phyloP scores from a whole-genome alignment of 2,888 invertebrate genomes.

The Lithophane leautieri region DNA sequence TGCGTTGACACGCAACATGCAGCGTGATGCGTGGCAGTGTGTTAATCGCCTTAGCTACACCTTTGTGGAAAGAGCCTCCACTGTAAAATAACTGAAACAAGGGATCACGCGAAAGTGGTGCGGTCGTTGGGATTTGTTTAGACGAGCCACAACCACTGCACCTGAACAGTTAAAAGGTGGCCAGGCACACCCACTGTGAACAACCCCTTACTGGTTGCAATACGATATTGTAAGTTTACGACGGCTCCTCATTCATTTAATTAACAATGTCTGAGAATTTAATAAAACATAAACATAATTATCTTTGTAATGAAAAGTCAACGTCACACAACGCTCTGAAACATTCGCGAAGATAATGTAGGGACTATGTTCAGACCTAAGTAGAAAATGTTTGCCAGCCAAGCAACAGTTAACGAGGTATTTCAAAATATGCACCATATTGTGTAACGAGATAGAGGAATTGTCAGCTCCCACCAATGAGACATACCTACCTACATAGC shows the following conservation, averaged over 20 bases:
- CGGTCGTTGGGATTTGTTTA: background rate
- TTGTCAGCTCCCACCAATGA: background rate
- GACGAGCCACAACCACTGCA: background rate
- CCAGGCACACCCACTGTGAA: background rate
- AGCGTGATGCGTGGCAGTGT: no score
- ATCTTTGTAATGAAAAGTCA: conserved; percentile 33
- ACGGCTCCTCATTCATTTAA: conserved; percentile 2
- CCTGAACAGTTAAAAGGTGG: background rate
- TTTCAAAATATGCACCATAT: conserved; percentile 36
- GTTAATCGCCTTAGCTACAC: no score
- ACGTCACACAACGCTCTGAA: conserved; percentile 15
- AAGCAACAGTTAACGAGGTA: conserved; percentile 37
- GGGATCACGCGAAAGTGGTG: background rate
- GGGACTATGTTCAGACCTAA: conserved; percentile 38
- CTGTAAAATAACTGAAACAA: background rate
- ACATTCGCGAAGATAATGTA: conserved; percentile 11
- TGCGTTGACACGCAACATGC: no score
- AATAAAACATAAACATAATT: background rate
- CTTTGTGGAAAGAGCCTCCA: background rate
- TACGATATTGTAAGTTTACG: conserved; percentile 6
- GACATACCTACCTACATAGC: background rate
- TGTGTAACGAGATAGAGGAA: conserved; percentile 31
- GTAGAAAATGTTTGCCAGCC: conserved; percentile 34
- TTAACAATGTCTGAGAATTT: conserved; percentile 32
- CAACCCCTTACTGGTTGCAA: background rate